These are phyloP conservation scores for Percina caprodes DNA, from an alignment of 2,113 vertebrate species.

Conservation along the genomic window DNA sequence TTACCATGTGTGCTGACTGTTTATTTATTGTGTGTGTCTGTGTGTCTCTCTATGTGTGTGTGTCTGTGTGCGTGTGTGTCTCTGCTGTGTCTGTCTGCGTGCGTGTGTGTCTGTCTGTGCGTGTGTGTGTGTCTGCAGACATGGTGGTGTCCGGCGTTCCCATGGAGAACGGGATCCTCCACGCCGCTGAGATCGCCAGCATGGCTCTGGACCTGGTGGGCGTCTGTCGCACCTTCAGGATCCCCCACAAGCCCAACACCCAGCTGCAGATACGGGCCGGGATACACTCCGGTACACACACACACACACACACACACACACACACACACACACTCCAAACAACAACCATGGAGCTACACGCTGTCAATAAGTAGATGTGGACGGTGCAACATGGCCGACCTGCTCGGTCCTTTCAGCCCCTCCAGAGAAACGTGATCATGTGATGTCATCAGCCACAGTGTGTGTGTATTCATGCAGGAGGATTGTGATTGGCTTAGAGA, in stretches of 20 bases:
- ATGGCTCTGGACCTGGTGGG: slow-evolving; percentile 89
- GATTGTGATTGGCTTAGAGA: no score
- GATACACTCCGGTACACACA: slow-evolving; percentile 84
- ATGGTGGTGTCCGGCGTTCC: slow-evolving; percentile 90
- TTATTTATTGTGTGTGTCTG: not conserved
- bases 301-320: not conserved
- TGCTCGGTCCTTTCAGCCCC: no score
- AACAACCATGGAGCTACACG: no score
- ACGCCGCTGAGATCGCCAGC: slow-evolving; percentile 85
- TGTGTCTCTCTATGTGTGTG: no score
- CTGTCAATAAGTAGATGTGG: no score
- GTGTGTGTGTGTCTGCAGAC: slow-evolving; percentile 73
- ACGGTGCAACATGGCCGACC: no score
- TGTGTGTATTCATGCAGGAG: no score
- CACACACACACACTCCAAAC: not conserved
- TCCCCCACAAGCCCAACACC: slow-evolving; percentile 86
- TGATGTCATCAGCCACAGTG: no score
- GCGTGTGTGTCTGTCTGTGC: not conserved
- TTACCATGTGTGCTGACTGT: not conserved
- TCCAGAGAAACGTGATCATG: no score
- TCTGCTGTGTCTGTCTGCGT: no score
- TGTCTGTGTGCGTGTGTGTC: no score
- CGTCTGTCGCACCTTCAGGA: slow-evolving; percentile 87
- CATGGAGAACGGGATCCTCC: slow-evolving; percentile 85
- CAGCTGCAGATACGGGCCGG: slow-evolving; percentile 88